Conservation (phyloP, 2,113 vertebrate species). For the Mellivora capensis region DNA sequence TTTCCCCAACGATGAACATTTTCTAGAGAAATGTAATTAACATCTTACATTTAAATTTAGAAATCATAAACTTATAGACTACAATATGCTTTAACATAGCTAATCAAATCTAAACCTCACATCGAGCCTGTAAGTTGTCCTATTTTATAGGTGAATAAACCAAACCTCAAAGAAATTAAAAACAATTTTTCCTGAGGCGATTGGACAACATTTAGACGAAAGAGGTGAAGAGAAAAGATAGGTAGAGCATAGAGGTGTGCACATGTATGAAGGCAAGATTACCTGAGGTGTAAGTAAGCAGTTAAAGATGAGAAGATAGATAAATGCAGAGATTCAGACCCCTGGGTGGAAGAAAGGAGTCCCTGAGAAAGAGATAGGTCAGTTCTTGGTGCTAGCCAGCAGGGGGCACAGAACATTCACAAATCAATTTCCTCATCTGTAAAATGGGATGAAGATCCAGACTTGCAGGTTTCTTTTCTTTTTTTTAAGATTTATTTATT, state of each 20-base stretch:
- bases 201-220: slow-evolving; percentile 1
- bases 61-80: not conserved
- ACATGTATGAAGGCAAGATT: not conserved
- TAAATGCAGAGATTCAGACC: not conserved
- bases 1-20: not conserved
- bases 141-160: not conserved
- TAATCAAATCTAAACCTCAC: not conserved
- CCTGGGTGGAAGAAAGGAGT: not conserved
- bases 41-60: not conserved
- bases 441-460: slow-evolving; percentile 44
- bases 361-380: not conserved
- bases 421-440: slow-evolving; percentile 54
- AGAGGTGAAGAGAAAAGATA: not conserved
- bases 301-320: not conserved
- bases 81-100: not conserved
- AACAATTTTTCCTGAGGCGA: not conserved
- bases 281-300: not conserved
- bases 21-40: not conserved
- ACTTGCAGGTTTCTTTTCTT: not conserved
- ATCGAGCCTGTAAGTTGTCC: not conserved
- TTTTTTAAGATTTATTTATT: not conserved
- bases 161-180: not conserved
- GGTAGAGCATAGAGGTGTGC: not conserved
- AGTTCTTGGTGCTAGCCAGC: not conserved
- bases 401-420: slow-evolving; percentile 41